Evolutionary conservation across 2,113 vertebrate genomes (phyloP).

Genomic region (Garra rufa): DNA sequence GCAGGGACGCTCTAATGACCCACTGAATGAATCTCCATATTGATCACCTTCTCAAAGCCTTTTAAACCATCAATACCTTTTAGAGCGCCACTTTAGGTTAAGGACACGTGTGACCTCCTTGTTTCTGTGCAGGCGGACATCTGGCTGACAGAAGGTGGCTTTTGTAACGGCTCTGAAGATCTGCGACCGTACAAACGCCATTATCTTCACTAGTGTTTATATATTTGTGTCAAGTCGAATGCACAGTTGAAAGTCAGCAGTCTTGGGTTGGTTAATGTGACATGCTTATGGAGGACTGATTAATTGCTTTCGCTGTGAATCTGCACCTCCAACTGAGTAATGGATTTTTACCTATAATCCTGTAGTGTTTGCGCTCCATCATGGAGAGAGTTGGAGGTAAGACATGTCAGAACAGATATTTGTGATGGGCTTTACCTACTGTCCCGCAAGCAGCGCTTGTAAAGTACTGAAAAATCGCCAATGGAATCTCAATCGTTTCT

Average conservation of each 20-base stretch:
- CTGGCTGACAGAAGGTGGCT: slow-evolving; percentile 16
- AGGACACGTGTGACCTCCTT: slow-evolving; percentile 64
- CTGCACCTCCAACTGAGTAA: slow-evolving; percentile 20
- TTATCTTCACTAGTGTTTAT: background rate
- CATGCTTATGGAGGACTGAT: background rate
- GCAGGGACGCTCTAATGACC: slow-evolving; percentile 49
- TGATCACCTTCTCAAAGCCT: slow-evolving; percentile 71
- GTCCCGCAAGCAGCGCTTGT: too few species aligned
- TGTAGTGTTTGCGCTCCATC: background rate
- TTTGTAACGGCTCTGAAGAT: background rate
- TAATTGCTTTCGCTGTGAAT: slow-evolving; percentile 14
- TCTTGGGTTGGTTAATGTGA: background rate
- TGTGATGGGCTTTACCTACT: background rate
- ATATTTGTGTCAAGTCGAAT: background rate
- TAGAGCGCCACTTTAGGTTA: slow-evolving; percentile 74
- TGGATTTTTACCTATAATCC: background rate
- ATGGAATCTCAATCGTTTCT: too few species aligned
- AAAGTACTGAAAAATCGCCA: too few species aligned
- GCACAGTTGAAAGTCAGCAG: background rate
- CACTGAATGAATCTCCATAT: slow-evolving; percentile 65
- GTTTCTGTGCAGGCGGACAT: slow-evolving; percentile 25
- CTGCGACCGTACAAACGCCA: background rate
- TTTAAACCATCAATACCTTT: slow-evolving; percentile 78
- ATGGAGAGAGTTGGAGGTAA: background rate
- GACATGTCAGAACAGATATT: background rate